Conservation (phyloP, 2,113 vertebrate species). For the Proteles cristata region DNA sequence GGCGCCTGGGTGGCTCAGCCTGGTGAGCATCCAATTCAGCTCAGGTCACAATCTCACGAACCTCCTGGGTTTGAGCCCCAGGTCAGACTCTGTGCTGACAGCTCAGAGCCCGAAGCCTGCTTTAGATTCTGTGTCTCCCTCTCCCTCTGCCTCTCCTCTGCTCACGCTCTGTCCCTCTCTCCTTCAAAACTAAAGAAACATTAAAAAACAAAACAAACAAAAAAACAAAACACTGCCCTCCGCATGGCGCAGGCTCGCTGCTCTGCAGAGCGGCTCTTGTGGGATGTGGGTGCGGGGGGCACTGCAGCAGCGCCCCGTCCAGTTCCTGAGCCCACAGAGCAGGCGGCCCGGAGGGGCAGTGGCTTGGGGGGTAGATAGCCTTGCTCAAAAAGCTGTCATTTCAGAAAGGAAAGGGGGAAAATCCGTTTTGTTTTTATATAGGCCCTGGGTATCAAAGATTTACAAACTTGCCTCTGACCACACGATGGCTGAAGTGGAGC, state of each 20-base stretch:
- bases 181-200: too few species aligned
- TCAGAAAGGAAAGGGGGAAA: neutral
- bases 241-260: rapidly evolving
- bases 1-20: too few species aligned
- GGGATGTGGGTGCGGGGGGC: rapidly evolving
- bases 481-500: neutral
- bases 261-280: rapidly evolving
- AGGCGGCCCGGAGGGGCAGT: neutral
- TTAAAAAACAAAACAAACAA: too few species aligned
- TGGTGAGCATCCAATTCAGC: too few species aligned
- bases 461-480: neutral
- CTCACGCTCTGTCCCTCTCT: too few species aligned
- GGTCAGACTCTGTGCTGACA: too few species aligned
- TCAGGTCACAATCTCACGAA: too few species aligned
- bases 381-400: slow-evolving; percentile 26
- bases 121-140: too few species aligned
- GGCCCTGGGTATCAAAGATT: neutral
- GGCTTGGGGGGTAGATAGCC: slow-evolving; percentile 10
- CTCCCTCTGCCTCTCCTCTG: too few species aligned
- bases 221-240: too few species aligned
- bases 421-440: neutral
- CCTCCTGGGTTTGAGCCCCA: too few species aligned
- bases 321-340: neutral
- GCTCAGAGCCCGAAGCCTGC: too few species aligned
- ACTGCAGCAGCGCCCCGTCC: neutral